phyloP scores from a whole-genome alignment of 2,113 vertebrate species.

The Malurus melanocephalus region DNA sequence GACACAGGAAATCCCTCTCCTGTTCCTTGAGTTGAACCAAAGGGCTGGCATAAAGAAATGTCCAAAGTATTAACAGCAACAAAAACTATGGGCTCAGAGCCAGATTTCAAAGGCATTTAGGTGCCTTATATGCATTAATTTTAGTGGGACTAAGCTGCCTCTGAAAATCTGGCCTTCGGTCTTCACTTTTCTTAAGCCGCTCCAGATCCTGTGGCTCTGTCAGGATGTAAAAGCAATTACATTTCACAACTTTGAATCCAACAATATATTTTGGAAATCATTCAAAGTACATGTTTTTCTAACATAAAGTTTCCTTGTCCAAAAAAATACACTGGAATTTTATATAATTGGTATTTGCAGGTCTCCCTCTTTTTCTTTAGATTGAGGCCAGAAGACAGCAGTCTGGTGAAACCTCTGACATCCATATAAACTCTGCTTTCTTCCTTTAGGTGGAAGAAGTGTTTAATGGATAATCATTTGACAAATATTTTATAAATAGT shows the following conservation, averaged over 20 bases:
- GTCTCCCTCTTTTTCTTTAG: neutral
- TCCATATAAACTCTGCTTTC: neutral
- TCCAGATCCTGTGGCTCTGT: constrained; percentile 7
- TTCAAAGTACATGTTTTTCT: constrained; percentile 1
- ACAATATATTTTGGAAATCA: constrained; percentile 16
- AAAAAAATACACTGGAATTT: constrained; percentile 8
- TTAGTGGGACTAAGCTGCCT: constrained; percentile 8
- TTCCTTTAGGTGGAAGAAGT: neutral
- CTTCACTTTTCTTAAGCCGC: constrained; percentile 4
- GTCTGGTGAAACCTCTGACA: neutral
- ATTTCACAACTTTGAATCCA: constrained; percentile 13
- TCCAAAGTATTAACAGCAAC: constrained; percentile 29
- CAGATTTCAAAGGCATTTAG: constrained; percentile 47
- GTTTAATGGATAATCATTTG: neutral
- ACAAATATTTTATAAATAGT: neutral
- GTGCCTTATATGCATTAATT: constrained; percentile 13
- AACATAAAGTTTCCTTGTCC: neutral
- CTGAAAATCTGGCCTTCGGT: neutral
- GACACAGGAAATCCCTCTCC: constrained; percentile 72
- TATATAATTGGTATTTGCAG: neutral
- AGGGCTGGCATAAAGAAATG: constrained; percentile 33
- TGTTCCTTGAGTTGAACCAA: constrained; percentile 59
- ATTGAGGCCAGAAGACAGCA: neutral
- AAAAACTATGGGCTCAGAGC: constrained; percentile 14
- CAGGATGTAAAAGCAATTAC: constrained; percentile 37